Conservation (phyloP, 1,140 invertebrate genomes). For the Mamestra configurata region DNA sequence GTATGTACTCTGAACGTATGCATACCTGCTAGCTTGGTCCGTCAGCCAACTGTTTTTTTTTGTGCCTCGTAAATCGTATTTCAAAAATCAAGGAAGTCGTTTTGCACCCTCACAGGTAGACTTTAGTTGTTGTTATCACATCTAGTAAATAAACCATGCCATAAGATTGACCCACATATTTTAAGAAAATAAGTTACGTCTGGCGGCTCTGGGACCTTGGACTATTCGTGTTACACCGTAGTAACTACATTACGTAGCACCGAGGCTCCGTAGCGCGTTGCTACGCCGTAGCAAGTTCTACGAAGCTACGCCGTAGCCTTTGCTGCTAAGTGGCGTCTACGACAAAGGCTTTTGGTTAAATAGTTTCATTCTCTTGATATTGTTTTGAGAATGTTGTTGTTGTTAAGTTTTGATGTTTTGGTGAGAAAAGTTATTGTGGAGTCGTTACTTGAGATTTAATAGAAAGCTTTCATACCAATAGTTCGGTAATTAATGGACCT, state of each 20-base stretch:
- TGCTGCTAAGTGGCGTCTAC: constrained; percentile 44
- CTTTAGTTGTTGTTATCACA: no score
- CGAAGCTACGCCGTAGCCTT: constrained; percentile 27
- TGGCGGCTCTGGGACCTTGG: no score
- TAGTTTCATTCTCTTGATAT: constrained; percentile 43
- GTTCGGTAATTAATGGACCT: no score
- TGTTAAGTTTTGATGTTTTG: not conserved
- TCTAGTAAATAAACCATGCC: no score
- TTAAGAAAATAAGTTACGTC: no score
- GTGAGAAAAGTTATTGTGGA: not conserved
- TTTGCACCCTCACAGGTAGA: no score
- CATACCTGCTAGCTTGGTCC: no score
- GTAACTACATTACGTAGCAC: constrained; percentile 27
- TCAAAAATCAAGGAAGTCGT: no score
- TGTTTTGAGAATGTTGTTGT: constrained; percentile 30
- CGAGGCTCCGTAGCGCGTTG: constrained; percentile 1
- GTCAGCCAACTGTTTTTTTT: no score
- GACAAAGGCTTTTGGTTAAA: constrained; percentile 43
- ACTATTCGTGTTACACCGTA: constrained; percentile 8
- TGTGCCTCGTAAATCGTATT: no score
- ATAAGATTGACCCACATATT: no score
- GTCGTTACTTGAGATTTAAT: not conserved
- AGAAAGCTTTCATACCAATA: not conserved
- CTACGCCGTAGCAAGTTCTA: constrained; percentile 24
- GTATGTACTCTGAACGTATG: no score